phyloP scores from a whole-genome alignment of 2,797 vertebrate genomes.

The Microctenopoma lineatum region DNA sequence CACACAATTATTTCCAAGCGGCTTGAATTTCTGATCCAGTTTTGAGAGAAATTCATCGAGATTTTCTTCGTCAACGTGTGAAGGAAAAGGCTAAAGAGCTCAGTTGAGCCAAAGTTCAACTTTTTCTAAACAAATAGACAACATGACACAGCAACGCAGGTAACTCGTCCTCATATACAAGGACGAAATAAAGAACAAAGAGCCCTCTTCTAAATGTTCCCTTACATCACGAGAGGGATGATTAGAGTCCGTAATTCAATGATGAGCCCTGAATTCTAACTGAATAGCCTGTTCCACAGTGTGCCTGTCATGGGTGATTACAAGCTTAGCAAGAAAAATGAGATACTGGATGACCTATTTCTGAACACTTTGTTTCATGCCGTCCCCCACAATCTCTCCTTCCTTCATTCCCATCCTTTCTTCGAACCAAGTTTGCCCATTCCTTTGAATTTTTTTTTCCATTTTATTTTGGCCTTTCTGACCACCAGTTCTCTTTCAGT shows the following conservation, averaged over 20 bases:
- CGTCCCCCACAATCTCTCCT: slow-evolving; percentile 85
- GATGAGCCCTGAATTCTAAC: slow-evolving; percentile 56
- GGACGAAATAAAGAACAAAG: not conserved
- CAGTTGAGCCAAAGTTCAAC: not conserved
- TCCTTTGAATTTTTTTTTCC: slow-evolving; percentile 53
- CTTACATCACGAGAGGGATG: slow-evolving; percentile 53
- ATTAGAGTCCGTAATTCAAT: slow-evolving; percentile 58
- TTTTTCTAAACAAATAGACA: slow-evolving; percentile 10
- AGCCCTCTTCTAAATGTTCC: slow-evolving; percentile 50
- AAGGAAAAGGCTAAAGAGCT: slow-evolving; percentile 6
- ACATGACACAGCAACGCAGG: slow-evolving; percentile 18
- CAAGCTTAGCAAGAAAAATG: slow-evolving; percentile 81
- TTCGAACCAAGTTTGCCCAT: slow-evolving; percentile 47
- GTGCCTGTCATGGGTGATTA: slow-evolving; percentile 81
- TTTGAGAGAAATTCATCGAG: slow-evolving; percentile 27
- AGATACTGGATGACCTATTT: slow-evolving; percentile 81
- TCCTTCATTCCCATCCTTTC: slow-evolving; percentile 63
- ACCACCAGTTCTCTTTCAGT: slow-evolving; percentile 78
- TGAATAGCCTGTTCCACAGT: slow-evolving; percentile 75
- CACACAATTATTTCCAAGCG: slow-evolving; percentile 66
- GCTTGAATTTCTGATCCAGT: slow-evolving; percentile 53
- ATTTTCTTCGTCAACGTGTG: slow-evolving; percentile 23
- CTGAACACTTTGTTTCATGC: slow-evolving; percentile 80
- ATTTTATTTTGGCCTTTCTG: slow-evolving; percentile 33
- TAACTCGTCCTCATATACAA: slow-evolving; percentile 16